Base-by-base conservation (phyloP, 1,140 invertebrate genomes). In the Tachypleus tridentatus region DNA sequence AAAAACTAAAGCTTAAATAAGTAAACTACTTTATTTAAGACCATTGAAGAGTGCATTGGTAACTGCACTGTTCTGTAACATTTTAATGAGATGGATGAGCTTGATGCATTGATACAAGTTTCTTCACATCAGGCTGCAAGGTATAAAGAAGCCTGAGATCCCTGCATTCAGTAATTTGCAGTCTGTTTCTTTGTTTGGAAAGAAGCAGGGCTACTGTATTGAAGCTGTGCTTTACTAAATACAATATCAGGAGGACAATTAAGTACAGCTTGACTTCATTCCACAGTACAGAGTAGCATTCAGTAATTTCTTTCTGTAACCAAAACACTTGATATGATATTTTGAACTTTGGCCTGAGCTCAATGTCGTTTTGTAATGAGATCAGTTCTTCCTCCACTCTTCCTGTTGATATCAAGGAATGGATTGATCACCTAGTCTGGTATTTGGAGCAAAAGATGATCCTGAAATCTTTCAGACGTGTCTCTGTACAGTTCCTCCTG, bases 221-320 rank as follows among this genome's bases (percentile, higher is more conserved):
- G 52, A 67, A 67, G 62, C 56, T 63, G 61, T 64, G 59, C 58
- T 70, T 66, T 7, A 51, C 60, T 52, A 67, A 64, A 67, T 70
- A 70, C 49, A 61, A 70, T 10, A 65, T 67, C 50, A 61, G 66
- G 51, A 71, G 70, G 48, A 68, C 68, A 61, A 71, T 64, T 9
- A 71, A 62, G 60, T 58, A 66, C 52, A 51, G 60, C 56, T 64
- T 51, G 5, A 69, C 60, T 52, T 68, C 65, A 70, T 59, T 68
- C 56, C 54, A 5, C 57, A 48, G 64, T 58, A 57, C n/a, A n/a
- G n/a, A n/a, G n/a, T 69, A 66, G 48, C 60, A 57, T 47, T 51
- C 47, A 47, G 66, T 58, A 48, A 70, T 71, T 64, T 49, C 49
- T 29, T 60, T 64, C 64, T 68, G 58, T 11, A 68, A 58, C 64